These are phyloP conservation scores for Eristalis pertinax DNA, from an alignment of 2,888 invertebrate genomes.

Conservation along the genomic window DNA sequence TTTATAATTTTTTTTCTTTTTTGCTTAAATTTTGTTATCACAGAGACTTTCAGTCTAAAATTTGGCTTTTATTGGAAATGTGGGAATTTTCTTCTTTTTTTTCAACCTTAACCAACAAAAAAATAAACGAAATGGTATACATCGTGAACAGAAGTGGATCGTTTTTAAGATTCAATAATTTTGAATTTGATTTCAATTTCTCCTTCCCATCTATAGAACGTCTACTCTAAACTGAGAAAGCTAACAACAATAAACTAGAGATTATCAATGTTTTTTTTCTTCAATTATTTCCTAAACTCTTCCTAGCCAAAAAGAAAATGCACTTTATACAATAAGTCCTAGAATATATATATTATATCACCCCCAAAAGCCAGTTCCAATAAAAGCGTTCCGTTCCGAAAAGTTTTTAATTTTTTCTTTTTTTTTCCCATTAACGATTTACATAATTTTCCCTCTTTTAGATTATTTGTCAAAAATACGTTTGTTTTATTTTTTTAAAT, in stretches of 20 bases:
- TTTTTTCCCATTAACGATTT: constrained; percentile 48
- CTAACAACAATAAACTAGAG: constrained; percentile 26
- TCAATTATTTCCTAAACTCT: constrained; percentile 30
- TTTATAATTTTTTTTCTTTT: constrained; percentile 47
- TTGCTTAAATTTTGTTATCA: constrained; percentile 71
- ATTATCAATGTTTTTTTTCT: not conserved
- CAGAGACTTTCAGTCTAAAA: constrained; percentile 75
- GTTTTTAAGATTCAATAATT: too few relatives aligned
- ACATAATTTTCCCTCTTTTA: constrained; percentile 57
- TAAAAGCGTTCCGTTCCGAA: constrained; percentile 71
- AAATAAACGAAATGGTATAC: constrained; percentile 76
- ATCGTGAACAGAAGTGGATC: constrained; percentile 35
- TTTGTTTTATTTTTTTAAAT: constrained; percentile 9
- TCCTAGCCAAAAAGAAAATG: constrained; percentile 56
- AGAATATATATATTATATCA: not conserved
- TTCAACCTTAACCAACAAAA: constrained; percentile 35
- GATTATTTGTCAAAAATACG: constrained; percentile 71
- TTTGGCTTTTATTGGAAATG: constrained; percentile 73
- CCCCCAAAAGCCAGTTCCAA: constrained; percentile 65
- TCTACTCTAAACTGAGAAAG: not conserved
- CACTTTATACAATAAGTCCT: constrained; percentile 34
- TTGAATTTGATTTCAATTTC: constrained; percentile 36
- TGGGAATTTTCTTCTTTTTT: constrained; percentile 59
- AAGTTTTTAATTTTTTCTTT: constrained; percentile 43
- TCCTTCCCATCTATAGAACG: not conserved